phyloP scores from a whole-genome alignment of 64 coral and sea anemone species.

The Cladopsammia gracilis region DNA sequence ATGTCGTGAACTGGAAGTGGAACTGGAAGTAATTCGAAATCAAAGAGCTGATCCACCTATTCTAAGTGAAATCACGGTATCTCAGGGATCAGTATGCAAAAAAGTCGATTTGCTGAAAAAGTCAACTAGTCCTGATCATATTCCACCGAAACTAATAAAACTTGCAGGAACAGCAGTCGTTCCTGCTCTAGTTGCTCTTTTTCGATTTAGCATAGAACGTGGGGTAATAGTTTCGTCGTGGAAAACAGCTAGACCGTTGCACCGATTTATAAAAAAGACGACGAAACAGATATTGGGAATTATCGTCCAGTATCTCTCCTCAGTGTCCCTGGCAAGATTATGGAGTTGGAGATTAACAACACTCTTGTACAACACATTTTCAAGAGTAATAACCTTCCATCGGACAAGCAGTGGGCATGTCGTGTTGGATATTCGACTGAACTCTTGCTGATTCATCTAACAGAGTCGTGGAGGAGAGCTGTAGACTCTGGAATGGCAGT shows the following conservation, averaged over 20 bases:
- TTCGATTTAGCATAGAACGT: no score
- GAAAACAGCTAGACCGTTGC: constrained; percentile 38
- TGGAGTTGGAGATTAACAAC: no score
- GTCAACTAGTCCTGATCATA: neutral
- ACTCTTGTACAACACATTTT: no score
- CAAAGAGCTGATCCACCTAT: neutral
- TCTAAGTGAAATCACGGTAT: constrained; percentile 1
- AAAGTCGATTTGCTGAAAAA: neutral
- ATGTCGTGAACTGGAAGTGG: neutral
- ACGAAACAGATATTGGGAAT: constrained; percentile 48
- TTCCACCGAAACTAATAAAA: neutral
- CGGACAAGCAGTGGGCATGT: no score
- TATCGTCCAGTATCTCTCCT: constrained; percentile 36
- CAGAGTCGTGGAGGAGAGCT: no score
- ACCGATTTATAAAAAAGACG: constrained; percentile 36
- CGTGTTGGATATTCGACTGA: no score
- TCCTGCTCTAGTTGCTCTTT: neutral
- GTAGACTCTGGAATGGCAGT: no score
- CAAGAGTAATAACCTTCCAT: no score
- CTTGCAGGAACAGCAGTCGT: neutral
- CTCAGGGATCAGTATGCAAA: neutral
- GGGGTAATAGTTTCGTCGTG: neutral
- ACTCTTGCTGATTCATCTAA: no score
- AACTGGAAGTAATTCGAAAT: no score
- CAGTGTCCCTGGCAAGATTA: constrained; percentile 22